Percentiles rank a stretch among this genome's conserved stretches.
Conservation (phyloP, 1,140 invertebrate species). For the Lerema accius region DNA sequence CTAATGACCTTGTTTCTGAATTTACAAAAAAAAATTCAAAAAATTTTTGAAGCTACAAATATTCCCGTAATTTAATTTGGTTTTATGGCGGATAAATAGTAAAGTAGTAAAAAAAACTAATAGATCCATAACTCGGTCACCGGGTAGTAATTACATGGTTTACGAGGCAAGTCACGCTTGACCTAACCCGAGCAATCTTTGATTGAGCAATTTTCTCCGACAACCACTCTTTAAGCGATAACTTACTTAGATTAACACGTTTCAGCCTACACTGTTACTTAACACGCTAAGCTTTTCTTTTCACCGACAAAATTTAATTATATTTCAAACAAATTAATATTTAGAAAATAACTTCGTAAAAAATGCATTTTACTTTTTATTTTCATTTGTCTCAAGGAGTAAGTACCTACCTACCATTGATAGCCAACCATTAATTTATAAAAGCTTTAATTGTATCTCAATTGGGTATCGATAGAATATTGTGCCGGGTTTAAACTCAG, state of each 20-base stretch:
- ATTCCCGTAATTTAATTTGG: neutral
- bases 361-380: no score
- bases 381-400: no score
- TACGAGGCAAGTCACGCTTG: slow-evolving; percentile 66
- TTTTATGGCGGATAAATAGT: slow-evolving; percentile 49
- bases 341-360: no score
- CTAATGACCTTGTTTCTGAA: no score
- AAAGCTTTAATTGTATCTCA: no score
- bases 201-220: slow-evolving; percentile 71
- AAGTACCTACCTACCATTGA: no score
- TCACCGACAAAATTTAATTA: slow-evolving; percentile 3
- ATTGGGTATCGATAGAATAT: no score
- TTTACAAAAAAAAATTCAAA: no score
- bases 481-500: no score
- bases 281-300: slow-evolving; percentile 19
- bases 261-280: slow-evolving; percentile 30
- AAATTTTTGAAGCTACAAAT: no score
- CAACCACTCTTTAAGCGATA: slow-evolving; percentile 57
- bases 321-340: neutral
- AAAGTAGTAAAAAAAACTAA: slow-evolving; percentile 47
- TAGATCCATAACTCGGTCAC: slow-evolving; percentile 47
- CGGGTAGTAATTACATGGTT: slow-evolving; percentile 58
- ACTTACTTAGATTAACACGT: slow-evolving; percentile 65
- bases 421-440: no score
- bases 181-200: slow-evolving; percentile 51